phyloP scores from a whole-genome alignment of 1,140 invertebrate species.

The Phymorhynchus buccinoides region DNA sequence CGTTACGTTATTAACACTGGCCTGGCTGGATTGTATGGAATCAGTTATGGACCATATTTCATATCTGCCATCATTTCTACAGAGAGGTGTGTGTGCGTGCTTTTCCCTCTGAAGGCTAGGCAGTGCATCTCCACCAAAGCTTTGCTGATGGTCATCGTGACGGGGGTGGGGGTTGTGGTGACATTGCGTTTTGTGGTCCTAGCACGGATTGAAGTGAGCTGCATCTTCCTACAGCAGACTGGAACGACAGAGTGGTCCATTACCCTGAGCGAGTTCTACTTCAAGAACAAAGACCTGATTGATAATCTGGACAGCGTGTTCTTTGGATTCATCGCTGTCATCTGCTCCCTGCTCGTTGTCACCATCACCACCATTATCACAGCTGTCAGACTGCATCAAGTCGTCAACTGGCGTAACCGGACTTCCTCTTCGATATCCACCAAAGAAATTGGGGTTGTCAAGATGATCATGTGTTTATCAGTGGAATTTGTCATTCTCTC shows the following conservation, averaged over 20 bases:
- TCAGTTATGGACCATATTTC: neutral
- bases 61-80: neutral
- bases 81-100: slow-evolving; percentile 25
- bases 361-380: neutral
- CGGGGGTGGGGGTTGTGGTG: neutral
- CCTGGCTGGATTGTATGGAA: neutral
- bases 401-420: neutral
- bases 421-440: neutral
- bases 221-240: neutral
- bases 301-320: slow-evolving; percentile 13
- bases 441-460: neutral
- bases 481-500: slow-evolving; percentile 1
- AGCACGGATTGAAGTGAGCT: neutral
- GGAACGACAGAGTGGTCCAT: neutral
- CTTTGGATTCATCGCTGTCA: slow-evolving; percentile 11
- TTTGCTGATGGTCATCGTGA: neutral
- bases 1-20: neutral
- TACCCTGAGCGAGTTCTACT: neutral
- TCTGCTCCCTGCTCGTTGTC: neutral
- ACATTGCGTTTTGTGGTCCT: neutral
- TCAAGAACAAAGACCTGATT: neutral
- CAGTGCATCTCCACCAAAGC: neutral
- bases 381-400: slow-evolving; percentile 12
- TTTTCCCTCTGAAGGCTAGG: slow-evolving; percentile 4
- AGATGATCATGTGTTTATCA: slow-evolving; percentile 1